Evolutionary conservation across 2,113 vertebrate species (phyloP), one percentile per base, ranked within the genome.

Genomic region (Phoenicopterus ruber): DNA sequence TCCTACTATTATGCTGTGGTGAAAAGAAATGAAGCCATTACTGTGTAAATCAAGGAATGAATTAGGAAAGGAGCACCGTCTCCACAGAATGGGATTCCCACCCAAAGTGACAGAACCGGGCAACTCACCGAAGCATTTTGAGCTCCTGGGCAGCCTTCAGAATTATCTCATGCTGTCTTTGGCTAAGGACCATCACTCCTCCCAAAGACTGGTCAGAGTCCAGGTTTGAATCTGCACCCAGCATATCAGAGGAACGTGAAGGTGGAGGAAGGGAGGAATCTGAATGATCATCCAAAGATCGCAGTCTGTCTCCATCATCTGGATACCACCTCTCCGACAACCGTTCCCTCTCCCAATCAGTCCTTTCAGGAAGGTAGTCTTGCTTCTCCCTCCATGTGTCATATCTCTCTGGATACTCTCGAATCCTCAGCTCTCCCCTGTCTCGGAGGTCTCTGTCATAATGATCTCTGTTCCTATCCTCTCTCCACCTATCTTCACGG

Each of bases 131-230:
- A 95, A 99, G 99, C 98, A 99, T 98, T 98, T 99, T 99, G 82
- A 99, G 98, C 94, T 99, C 99, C 96, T 99, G 99, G 62, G 99
- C 99, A 97, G 99, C 99, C 98, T 99, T 99, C 96, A 99, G 97
- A 97, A 99, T 99, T 95, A 99, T 99, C 97, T 99, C 99, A 93
- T 99, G 99, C 87, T 99, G 99, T 93, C 99, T 99, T 92, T 99
- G 99, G 95, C 99, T 99, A 87, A 99, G 99, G n/a, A 99, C 99
- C 96, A 99, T 99, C 71, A 99, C 98, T 91, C 98, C 97, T 94
- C 98, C 98, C 95, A 98, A 86, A 50, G 98, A 95, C 73, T 97
- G 96, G 31, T 98, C 96, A 79, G 98, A 96, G 82, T 99, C 98
- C 93, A 97, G 86, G 71, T 96, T 98, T 96, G 97, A 95, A 94